Evolutionary conservation across 2,888 invertebrate genomes (phyloP), one percentile per base, ranked within the genome.

Genomic region (Ormyrus labotus): DNA sequence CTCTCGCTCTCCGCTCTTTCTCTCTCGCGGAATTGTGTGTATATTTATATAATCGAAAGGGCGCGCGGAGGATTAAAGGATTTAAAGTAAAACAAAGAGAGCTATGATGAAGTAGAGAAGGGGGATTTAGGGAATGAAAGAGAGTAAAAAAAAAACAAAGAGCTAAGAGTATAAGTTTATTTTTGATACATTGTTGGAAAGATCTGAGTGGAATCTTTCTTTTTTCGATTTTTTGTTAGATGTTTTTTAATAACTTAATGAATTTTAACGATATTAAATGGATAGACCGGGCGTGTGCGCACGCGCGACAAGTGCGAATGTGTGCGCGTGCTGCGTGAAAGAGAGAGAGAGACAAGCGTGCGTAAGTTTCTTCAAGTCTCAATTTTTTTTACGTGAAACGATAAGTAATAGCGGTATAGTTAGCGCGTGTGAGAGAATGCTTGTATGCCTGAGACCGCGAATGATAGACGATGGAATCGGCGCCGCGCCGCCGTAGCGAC

Each of bases 101-200:
- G 80, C 75, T 68, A 69, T 19, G 57, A 47, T 19, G 78, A 76
- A 77, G 68, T 69, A 68, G 73, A 81, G 77, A 74, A 74, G 61
- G 71, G 75, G 67, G 72, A 83, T 68, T 58, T 71, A 78, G 67
- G 60, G 80, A 77, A 77, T 74, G 81, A 81, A 72, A 81, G 80
- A 83, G 82, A 81, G 77, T 51, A 83, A 83, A 82, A 82, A 79
- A 83, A 79, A 81, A 70, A 78, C 71, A 85, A 84, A 83, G 83
- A 85, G 85, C 84, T 88, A 86, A 87, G 86, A 89, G 85, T 87
- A 87, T 88, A 90, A 88, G 89, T 90, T 90, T 90, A 90, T 90
- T 90, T 90, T 90, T 90, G 90, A 90, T 90, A 90, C 89, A 89
- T 89, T 89, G 90, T 90, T 89, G 88, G 88, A 87, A 87, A 87